Evolutionary conservation across 2,113 vertebrate genomes (phyloP), one percentile per base, ranked within the genome.

Genomic region (Lycaon pictus): DNA sequence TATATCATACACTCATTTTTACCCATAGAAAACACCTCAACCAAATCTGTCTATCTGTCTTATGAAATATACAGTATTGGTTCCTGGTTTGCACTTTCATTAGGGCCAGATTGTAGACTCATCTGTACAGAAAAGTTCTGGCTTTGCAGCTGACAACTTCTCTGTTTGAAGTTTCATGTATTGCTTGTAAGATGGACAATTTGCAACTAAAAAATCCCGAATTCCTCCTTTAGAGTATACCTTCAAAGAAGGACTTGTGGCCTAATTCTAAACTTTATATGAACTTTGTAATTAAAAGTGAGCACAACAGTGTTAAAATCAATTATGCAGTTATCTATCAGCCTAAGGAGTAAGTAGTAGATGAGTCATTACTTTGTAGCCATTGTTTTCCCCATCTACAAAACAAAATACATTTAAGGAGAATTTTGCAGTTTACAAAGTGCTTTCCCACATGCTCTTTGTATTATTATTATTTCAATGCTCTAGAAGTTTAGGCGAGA

Each of bases 331-430:
- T 60, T 96, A 79, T 48, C 65, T 71, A 22, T 56, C 20, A 55
- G 37, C 5, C 5, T n/a, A 77, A 86, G 19, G 10, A 35, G 35
- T 10, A 43, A 35, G 35, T 11, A 43, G 22, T 35, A 43, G 32
- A 74, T 58, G 65, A 88, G 22, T 56, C 27, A 43, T 37, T 82
- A 55, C 55, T 90, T 90, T 94, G 32, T 69, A 27, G n/a, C 69
- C 53, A 56, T 63, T 76, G 22, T 32, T 76, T 37, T 92, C 19
- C 23, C 27, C 67, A 60, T 72, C 58, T 92, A 87, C 55, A 72
- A 95, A 88, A 92, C 77, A 65, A 97, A 95, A 87, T 11, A 74
- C 7, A 58, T 60, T 85, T 43, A 72, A 17, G 63, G n/a, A 88
- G 55, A 79, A 69, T 23, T 94, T 94, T 53, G 93, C 87, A 58